Evolutionary conservation across 2,113 vertebrate genomes (phyloP).

Genomic region (Lamprotornis superbus): DNA sequence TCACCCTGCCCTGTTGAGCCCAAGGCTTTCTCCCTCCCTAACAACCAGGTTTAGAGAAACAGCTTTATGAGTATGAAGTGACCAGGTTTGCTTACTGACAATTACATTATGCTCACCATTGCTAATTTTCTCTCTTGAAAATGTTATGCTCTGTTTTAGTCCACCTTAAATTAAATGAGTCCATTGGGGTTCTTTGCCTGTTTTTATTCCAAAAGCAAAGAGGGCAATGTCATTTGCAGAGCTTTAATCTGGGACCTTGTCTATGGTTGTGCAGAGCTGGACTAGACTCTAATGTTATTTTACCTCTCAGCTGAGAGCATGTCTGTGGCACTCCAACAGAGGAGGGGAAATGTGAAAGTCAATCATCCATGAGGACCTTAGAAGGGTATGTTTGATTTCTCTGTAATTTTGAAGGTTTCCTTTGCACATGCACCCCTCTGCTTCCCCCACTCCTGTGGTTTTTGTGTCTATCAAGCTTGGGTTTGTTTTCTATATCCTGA

Average conservation of each 20-base stretch:
- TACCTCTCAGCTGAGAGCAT: not conserved
- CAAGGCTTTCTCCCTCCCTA: not conserved
- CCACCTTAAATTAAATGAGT: not conserved
- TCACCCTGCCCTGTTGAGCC: not conserved
- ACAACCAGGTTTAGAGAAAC: not conserved
- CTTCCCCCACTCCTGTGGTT: rapidly evolving
- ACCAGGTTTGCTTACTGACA: not conserved
- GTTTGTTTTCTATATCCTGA: not conserved
- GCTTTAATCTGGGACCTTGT: not conserved
- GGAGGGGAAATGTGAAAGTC: not conserved
- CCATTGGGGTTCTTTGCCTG: not conserved
- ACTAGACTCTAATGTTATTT: not conserved
- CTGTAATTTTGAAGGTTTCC: not conserved
- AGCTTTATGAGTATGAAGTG: not conserved
- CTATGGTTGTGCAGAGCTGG: rapidly evolving
- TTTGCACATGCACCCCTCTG: not conserved
- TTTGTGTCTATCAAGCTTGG: not conserved
- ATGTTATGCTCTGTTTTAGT: not conserved
- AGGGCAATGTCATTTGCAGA: not conserved
- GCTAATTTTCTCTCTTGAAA: not conserved
- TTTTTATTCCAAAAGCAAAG: not conserved
- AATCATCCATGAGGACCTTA: not conserved
- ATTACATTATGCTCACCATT: not conserved
- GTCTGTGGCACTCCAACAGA: not conserved
- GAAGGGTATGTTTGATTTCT: not conserved